Conservation (phyloP, 2,888 invertebrate species). For the Zonitis immaculata region DNA sequence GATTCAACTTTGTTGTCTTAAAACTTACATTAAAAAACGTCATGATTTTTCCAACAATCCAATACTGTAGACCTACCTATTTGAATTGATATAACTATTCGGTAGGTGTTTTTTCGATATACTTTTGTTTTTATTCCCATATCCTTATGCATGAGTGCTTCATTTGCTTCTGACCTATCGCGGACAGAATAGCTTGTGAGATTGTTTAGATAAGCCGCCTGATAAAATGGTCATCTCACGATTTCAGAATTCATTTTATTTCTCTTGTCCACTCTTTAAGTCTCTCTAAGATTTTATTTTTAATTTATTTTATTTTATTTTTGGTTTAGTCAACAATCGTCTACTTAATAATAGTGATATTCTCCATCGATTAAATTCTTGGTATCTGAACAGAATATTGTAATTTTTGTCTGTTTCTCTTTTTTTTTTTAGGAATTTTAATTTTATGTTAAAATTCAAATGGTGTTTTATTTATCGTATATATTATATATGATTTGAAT, state of each 20-base stretch:
- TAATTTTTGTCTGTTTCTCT: slow-evolving; percentile 10
- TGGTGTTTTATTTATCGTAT: too few relatives aligned
- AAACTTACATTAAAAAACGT: too few relatives aligned
- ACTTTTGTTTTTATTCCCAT: slow-evolving; percentile 1
- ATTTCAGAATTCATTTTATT: slow-evolving; percentile 30
- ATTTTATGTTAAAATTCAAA: too few relatives aligned
- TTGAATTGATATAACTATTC: background rate
- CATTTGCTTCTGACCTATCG: slow-evolving; percentile 22
- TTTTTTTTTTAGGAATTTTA: background rate
- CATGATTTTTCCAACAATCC: too few relatives aligned
- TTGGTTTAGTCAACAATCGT: too few relatives aligned
- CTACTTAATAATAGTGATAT: slow-evolving; percentile 23
- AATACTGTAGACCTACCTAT: too few relatives aligned
- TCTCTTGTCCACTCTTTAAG: slow-evolving; percentile 14
- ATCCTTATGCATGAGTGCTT: slow-evolving; percentile 25
- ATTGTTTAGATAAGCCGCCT: slow-evolving; percentile 30
- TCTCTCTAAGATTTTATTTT: slow-evolving; percentile 21
- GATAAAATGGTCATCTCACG: slow-evolving; percentile 36
- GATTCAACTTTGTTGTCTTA: too few relatives aligned
- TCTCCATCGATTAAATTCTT: slow-evolving; percentile 27
- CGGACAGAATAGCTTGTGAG: slow-evolving; percentile 20
- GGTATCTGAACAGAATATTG: background rate
- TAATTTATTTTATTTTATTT: slow-evolving; percentile 25
- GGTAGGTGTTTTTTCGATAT: background rate
- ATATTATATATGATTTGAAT: background rate